A percentile compares a stretch with the other conserved stretches of the same genome.
Evolutionary conservation across 2,113 vertebrate genomes (phyloP).

Genomic region (Passer montanus): DNA sequence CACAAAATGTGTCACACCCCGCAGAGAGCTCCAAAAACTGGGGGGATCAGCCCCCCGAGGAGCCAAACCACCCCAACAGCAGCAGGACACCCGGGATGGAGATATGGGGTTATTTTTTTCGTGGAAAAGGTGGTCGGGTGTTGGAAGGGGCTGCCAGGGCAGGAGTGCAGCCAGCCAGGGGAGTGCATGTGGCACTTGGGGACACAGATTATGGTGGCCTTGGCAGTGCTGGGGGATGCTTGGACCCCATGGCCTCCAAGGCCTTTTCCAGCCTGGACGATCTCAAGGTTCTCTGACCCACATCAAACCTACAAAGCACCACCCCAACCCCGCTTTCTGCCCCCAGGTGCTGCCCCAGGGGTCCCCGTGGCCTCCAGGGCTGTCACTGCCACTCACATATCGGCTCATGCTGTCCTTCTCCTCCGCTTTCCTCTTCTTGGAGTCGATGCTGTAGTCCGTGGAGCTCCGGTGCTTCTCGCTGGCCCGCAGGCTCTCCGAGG

Average conservation of each 20-base stretch:
- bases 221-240: neutral
- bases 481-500: conserved; percentile 90
- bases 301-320: accelerated
- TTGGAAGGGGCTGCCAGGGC: neutral
- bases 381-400: conserved; percentile 80
- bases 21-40: neutral
- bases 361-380: neutral
- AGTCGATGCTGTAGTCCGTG: conserved; percentile 87
- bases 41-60: neutral
- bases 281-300: accelerated
- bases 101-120: neutral
- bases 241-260: neutral
- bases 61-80: accelerated
- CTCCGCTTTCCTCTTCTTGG: conserved; percentile 94
- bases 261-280: neutral
- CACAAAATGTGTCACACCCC: neutral
- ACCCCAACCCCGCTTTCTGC: accelerated
- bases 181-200: neutral
- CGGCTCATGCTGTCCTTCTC: conserved; percentile 94
- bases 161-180: neutral
- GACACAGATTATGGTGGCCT: neutral
- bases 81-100: neutral
- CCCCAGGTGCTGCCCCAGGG: accelerated
- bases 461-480: conserved; percentile 93
- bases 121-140: neutral